Evolutionary conservation across 1,140 invertebrate genomes (phyloP), one percentile per base, ranked within the genome.

Genomic region (Schlechtendalia chinensis): DNA sequence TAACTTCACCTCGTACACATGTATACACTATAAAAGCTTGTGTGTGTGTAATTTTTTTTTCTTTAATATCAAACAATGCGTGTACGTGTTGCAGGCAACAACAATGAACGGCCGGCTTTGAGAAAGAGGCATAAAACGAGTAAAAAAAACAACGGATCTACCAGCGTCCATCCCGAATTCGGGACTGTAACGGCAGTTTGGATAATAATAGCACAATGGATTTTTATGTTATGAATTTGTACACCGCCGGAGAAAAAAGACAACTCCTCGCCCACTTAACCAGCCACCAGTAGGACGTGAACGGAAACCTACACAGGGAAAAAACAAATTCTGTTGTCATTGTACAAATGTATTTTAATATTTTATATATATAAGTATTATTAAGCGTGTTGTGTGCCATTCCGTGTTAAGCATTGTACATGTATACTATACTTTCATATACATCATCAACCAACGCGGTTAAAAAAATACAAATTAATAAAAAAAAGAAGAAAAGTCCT

Each of bases 61-160:
- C 32, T 56, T 58, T 59, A 79, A 72, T 69, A 69, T 69, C 45
- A 50, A 50, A 69, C 45, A 69, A 50, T 50, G 45, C 45, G 6
- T 69, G 45, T 67, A 67, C 45, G 67, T 69, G 54, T 79, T 79
- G 8, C 75, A 79, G 75, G 58, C 29, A 58, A 79, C 24, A 63
- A 79, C 75, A 79, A 79, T 63, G 45, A 58, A 16, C 22, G 32
- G 58, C 39, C 75, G 58, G n/a, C 75, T 79, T 45, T 47, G 39
- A 45, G 75, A 22, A 79, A 79, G 63, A 50, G 61, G 39, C 75
- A 63, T 47, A 79, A 59, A 79, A 39, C 32, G 32, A 39, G 32
- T 39, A 39, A 39, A 39, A 39, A 39, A 39, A 39, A 8, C 8
- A 79, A 61, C 58, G 75, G 75, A 79, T 59, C 58, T 19, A 27